Evolutionary conservation across 2,888 invertebrate species (phyloP).

Genomic region (Catocala sponsa): DNA sequence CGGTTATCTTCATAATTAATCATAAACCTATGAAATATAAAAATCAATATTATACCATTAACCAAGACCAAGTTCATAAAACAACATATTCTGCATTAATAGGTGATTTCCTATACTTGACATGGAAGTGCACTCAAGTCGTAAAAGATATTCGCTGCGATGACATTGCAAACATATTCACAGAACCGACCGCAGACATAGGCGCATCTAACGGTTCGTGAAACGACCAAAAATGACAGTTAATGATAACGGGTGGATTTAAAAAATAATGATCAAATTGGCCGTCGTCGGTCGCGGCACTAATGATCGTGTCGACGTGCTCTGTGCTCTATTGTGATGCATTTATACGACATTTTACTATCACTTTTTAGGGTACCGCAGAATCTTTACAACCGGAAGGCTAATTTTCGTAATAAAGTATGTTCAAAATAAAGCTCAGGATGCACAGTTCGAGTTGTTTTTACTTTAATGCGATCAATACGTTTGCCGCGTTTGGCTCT

Average conservation of each 20-base stretch:
- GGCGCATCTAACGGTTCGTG: slow-evolving; percentile 74
- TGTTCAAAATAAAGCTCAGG: no score
- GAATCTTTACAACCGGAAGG: neutral
- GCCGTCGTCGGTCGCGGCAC: slow-evolving; percentile 57
- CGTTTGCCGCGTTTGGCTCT: no score
- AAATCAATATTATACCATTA: no score
- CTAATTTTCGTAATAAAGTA: no score
- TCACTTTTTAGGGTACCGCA: slow-evolving; percentile 29
- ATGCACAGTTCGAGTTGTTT: no score
- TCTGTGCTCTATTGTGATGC: slow-evolving; percentile 69
- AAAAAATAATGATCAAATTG: slow-evolving; percentile 73
- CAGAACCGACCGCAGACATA: slow-evolving; percentile 46
- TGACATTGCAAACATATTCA: slow-evolving; percentile 49
- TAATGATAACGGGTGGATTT: slow-evolving; percentile 72
- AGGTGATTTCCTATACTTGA: no score
- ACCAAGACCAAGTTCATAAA: no score
- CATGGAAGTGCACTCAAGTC: no score
- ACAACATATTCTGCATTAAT: no score
- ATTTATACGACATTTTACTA: slow-evolving; percentile 46
- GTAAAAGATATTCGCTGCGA: neutral
- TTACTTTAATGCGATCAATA: no score
- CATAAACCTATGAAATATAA: no score
- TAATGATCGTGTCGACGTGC: slow-evolving; percentile 62
- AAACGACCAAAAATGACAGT: slow-evolving; percentile 76
- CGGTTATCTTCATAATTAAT: no score